Evolutionary conservation across 2,888 invertebrate genomes (phyloP).

Genomic region (Lycophotia porphyrea): DNA sequence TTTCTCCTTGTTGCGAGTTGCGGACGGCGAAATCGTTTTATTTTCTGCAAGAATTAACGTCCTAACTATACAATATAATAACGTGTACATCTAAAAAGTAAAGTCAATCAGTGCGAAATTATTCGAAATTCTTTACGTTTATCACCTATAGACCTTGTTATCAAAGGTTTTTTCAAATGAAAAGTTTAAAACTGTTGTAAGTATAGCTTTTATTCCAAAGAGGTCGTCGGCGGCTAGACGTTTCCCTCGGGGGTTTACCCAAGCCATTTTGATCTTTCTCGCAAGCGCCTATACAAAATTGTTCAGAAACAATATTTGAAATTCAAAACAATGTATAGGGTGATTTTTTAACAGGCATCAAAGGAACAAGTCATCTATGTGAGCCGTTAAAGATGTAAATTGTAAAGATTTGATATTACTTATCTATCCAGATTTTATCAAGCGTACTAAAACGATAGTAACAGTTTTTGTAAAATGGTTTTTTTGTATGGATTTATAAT

Average conservation of each 20-base stretch:
- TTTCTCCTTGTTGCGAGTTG: conserved; percentile 24
- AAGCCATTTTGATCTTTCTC: conserved; percentile 40
- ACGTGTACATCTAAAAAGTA: neutral
- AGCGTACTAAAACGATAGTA: neutral
- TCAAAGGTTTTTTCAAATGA: conserved; percentile 6
- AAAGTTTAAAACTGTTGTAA: conserved; percentile 9
- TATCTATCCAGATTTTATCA: neutral
- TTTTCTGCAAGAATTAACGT: conserved; percentile 17
- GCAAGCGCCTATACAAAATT: conserved; percentile 22
- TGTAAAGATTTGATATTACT: neutral
- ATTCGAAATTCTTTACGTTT: neutral
- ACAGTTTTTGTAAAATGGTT: too few relatives aligned
- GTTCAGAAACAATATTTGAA: conserved; percentile 13
- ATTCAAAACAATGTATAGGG: conserved; percentile 22
- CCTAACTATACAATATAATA: neutral
- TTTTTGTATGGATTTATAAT: neutral
- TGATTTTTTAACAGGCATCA: conserved; percentile 2
- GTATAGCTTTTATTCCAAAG: conserved; percentile 38
- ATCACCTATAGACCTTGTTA: neutral
- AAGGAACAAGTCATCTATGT: neutral
- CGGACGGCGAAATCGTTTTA: neutral
- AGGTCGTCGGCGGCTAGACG: conserved; percentile 21
- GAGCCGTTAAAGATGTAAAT: neutral
- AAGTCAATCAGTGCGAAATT: neutral
- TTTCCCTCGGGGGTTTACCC: conserved; percentile 41